Conservation (phyloP, 2,113 vertebrate species). For the Bubalus kerabau region DNA sequence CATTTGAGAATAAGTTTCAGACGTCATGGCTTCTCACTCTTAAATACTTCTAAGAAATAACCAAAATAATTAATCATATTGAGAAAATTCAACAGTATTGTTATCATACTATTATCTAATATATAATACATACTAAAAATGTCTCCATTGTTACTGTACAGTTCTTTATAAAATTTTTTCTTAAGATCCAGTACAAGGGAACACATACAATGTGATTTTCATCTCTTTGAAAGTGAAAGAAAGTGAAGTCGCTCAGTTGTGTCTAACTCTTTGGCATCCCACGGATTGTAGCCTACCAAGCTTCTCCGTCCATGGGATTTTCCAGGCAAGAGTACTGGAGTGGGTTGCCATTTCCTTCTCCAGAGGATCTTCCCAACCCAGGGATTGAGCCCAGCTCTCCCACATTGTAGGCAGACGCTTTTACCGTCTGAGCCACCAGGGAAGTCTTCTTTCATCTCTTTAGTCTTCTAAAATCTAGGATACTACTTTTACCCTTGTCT, state of each 20-base stretch:
- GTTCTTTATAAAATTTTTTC: not conserved
- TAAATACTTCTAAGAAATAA: not conserved
- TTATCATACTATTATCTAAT: not conserved
- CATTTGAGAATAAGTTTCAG: not conserved
- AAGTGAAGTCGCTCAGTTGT: not conserved
- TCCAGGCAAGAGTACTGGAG: not conserved
- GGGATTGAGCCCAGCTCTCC: accelerated
- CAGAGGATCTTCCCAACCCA: not conserved
- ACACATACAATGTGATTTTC: not conserved
- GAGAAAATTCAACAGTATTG: not conserved
- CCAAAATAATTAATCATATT: not conserved
- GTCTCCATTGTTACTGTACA: not conserved
- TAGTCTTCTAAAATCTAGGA: not conserved
- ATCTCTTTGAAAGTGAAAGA: not conserved
- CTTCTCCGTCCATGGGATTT: not conserved
- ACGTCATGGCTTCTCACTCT: not conserved
- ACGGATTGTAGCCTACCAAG: not conserved
- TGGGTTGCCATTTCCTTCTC: not conserved
- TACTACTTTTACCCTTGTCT: not conserved
- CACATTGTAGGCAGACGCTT: accelerated
- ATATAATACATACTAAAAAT: not conserved
- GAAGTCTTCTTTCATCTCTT: not conserved
- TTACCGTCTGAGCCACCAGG: not conserved
- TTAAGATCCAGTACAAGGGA: not conserved
- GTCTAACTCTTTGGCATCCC: not conserved